phyloP scores from a whole-genome alignment of 2,888 invertebrate species.

The Sialis fuliginosa region DNA sequence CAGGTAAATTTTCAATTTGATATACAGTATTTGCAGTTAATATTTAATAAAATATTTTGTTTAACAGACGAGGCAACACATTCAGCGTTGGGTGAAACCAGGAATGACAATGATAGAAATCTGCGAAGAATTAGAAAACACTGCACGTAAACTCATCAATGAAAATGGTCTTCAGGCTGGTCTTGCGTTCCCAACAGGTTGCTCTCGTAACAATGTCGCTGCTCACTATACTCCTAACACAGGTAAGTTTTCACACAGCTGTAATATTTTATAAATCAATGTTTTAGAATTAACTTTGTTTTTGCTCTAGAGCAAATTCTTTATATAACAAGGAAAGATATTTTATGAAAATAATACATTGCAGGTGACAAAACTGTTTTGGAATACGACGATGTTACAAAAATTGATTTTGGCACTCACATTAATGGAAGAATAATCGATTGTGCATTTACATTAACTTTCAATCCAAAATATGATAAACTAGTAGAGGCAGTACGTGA shows the following conservation, averaged over 20 bases:
- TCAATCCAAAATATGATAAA: constrained; percentile 91
- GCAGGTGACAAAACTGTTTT: constrained; percentile 79
- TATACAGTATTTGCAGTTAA: not conserved
- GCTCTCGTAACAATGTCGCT: constrained; percentile 97
- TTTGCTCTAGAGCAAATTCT: not conserved
- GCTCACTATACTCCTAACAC: constrained; percentile 99
- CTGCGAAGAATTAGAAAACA: constrained; percentile 88
- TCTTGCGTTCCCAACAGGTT: constrained; percentile 91
- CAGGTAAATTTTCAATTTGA: constrained; percentile 35
- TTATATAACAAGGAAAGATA: not conserved
- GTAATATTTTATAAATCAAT: not conserved
- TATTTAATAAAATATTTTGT: not conserved
- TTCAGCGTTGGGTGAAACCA: constrained; percentile 87
- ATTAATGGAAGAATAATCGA: constrained; percentile 97
- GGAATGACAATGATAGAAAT: constrained; percentile 99
- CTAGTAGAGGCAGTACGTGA: constrained; percentile 90
- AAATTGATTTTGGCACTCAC: constrained; percentile 97
- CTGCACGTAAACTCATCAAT: constrained; percentile 77
- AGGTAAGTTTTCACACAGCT: constrained; percentile 33
- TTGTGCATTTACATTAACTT: constrained; percentile 94
- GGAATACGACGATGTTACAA: constrained; percentile 91
- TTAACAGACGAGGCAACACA: constrained; percentile 67
- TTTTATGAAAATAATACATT: no score
- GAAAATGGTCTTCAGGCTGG: constrained; percentile 93
- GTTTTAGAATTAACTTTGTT: not conserved